Evolutionary conservation across 2,113 vertebrate genomes (phyloP).

Genomic region (Falco punctatus): DNA sequence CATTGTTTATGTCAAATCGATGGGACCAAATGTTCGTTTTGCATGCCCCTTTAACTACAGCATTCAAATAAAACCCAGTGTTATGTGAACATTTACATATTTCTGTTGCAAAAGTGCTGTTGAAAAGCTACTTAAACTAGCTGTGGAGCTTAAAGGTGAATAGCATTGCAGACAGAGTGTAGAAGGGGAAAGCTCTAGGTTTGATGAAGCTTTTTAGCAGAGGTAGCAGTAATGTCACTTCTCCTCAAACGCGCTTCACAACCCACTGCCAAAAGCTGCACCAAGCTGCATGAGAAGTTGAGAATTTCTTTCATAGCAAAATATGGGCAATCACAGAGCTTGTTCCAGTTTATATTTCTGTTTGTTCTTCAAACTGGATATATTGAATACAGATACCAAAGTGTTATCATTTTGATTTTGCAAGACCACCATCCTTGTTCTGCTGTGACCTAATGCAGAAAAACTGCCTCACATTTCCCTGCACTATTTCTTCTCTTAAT

Average conservation of each 20-base stretch:
- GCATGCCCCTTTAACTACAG: neutral
- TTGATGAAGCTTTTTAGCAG: constrained; percentile 45
- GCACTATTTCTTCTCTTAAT: neutral
- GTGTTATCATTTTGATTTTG: neutral
- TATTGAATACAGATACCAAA: neutral
- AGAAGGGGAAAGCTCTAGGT: neutral
- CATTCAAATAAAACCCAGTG: neutral
- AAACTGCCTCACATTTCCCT: neutral
- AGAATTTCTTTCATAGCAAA: constrained; percentile 27
- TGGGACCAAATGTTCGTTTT: neutral
- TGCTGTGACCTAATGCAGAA: constrained; percentile 11
- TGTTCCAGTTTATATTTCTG: neutral
- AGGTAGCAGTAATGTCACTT: constrained; percentile 9
- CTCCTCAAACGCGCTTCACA: constrained; percentile 35
- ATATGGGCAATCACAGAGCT: neutral
- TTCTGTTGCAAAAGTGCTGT: constrained; percentile 14
- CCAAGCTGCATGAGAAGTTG: neutral
- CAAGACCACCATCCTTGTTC: neutral
- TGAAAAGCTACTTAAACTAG: constrained; percentile 48
- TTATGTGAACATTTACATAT: constrained; percentile 1
- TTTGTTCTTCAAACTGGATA: constrained; percentile 21
- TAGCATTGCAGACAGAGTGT: neutral
- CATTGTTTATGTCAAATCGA: neutral
- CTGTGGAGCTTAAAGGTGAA: neutral
- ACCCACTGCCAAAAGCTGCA: constrained; percentile 45